phyloP scores from a whole-genome alignment of 1,140 invertebrate species.

The Wasmannia auropunctata region DNA sequence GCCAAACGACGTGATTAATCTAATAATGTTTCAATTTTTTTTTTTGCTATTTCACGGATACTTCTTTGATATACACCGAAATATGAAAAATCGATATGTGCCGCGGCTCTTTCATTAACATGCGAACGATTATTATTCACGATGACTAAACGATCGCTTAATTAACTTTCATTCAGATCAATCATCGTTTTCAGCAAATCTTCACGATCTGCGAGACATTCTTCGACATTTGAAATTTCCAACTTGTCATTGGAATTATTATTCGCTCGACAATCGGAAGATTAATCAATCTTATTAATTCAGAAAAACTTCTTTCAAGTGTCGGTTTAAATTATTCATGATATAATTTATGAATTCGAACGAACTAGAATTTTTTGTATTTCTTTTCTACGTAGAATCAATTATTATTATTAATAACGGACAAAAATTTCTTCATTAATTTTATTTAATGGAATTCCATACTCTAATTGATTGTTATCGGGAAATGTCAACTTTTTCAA shows the following conservation, averaged over 20 bases:
- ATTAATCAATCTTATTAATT: constrained; percentile 1
- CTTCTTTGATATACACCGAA: constrained; percentile 23
- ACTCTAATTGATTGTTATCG: not conserved
- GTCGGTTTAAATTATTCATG: constrained; percentile 2
- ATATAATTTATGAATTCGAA: constrained; percentile 13
- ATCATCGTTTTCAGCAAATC: constrained; percentile 8
- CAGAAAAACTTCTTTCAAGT: not conserved
- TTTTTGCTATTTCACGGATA: not conserved
- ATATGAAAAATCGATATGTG: constrained; percentile 43
- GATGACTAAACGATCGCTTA: not conserved
- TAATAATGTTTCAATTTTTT: constrained; percentile 21
- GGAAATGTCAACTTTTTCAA: not conserved
- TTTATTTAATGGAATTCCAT: not conserved
- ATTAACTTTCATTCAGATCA: constrained; percentile 9
- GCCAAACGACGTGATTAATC: constrained; percentile 30
- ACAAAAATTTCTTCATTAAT: constrained; percentile 2
- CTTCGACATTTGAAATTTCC: constrained; percentile 2
- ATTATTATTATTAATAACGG: not conserved
- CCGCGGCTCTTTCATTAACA: not conserved
- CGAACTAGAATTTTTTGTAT: not conserved
- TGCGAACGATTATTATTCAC: constrained; percentile 11
- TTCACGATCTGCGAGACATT: not conserved
- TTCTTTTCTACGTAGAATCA: not conserved
- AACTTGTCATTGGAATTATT: constrained; percentile 2
- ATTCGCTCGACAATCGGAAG: not conserved